Conservation (phyloP, 2,797 vertebrate genomes). For the Manis javanica region DNA sequence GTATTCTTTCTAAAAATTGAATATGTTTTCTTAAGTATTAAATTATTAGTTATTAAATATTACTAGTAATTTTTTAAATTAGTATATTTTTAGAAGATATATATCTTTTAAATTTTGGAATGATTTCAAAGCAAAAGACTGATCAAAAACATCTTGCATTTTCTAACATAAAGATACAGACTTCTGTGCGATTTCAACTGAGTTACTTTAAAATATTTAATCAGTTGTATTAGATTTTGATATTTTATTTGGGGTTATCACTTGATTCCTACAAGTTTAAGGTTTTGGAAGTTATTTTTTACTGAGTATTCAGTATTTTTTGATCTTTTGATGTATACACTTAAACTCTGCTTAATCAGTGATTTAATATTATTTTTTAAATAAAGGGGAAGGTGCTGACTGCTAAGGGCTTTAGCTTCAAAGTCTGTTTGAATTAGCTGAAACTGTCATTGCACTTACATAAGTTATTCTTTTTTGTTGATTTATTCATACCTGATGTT, state of each 20-base stretch:
- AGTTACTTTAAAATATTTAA: slow-evolving; percentile 1
- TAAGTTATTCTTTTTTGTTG: no score
- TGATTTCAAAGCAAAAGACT: slow-evolving; percentile 41
- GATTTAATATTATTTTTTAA: background rate
- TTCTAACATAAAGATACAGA: slow-evolving; percentile 10
- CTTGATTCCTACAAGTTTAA: slow-evolving; percentile 2
- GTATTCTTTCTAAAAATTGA: slow-evolving; percentile 39
- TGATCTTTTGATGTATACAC: background rate
- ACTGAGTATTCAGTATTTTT: background rate
- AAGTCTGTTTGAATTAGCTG: no score
- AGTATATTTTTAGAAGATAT: background rate
- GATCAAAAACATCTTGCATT: background rate
- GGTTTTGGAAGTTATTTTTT: slow-evolving; percentile 14
- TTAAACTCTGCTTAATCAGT: background rate
- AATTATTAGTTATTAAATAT: background rate
- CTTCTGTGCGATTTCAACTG: background rate
- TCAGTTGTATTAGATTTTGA: slow-evolving; percentile 10
- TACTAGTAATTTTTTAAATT: background rate
- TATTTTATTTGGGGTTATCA: slow-evolving; percentile 17
- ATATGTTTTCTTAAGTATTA: slow-evolving; percentile 34
- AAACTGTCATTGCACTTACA: no score
- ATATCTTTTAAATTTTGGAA: background rate
- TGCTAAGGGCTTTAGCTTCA: no score
- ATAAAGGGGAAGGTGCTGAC: no score
- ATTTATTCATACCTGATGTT: no score